Conservation (phyloP, 2,113 vertebrate genomes). For the Chascanopsetta lugubris region DNA sequence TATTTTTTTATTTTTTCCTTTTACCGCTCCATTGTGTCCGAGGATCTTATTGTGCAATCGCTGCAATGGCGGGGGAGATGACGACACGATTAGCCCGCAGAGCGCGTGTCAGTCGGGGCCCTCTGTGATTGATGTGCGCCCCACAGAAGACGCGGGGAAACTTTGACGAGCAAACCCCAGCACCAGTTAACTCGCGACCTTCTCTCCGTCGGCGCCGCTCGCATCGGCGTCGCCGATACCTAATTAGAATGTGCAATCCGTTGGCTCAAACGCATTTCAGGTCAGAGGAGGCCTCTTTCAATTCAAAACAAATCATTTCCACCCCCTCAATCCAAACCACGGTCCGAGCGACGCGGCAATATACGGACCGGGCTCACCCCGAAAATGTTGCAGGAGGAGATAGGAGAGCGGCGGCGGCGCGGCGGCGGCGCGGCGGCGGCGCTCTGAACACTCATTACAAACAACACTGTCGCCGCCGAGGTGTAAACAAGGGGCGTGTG, state of each 20-base stretch:
- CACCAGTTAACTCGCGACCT: constrained; percentile 65
- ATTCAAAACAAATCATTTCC: constrained; percentile 58
- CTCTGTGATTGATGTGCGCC: constrained; percentile 64
- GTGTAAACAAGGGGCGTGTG: constrained; percentile 73
- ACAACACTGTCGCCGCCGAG: constrained; percentile 61
- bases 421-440: constrained; percentile 53
- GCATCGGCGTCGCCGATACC: constrained; percentile 46
- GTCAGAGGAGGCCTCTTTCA: constrained; percentile 63
- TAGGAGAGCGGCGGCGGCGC: constrained; percentile 61
- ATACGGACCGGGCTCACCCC: constrained; percentile 58
- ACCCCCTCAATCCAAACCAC: constrained; percentile 56
- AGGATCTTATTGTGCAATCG: constrained; percentile 64
- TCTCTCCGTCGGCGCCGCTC: constrained; percentile 46
- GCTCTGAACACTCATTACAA: constrained; percentile 67
- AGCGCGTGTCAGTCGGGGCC: constrained; percentile 62
- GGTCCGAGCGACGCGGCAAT: constrained; percentile 48
- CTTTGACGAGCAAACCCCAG: constrained; percentile 54
- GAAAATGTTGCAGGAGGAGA: constrained; percentile 71
- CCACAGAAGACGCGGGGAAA: constrained; percentile 64
- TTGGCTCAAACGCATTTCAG: constrained; percentile 61
- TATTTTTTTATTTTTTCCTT: too few relatives aligned
- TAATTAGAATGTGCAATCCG: constrained; percentile 64
- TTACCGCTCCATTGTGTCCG: constrained; percentile 74
- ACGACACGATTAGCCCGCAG: constrained; percentile 65
- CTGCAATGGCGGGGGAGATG: constrained; percentile 67